phyloP scores from a whole-genome alignment of 1,140 invertebrate genomes.

The Brachionus manjavacas region DNA sequence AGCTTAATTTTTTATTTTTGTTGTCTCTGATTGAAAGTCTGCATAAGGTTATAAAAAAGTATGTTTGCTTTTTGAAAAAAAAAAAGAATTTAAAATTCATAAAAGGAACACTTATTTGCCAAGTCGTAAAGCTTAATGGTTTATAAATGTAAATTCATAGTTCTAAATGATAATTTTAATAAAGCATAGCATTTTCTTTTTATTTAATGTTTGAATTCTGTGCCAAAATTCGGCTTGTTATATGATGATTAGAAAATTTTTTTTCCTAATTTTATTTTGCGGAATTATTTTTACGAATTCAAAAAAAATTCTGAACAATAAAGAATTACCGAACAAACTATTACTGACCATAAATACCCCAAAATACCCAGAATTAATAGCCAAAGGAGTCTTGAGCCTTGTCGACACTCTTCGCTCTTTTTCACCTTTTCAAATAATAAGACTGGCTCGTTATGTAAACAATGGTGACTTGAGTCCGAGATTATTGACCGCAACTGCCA shows the following conservation, averaged over 20 bases:
- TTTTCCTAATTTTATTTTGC: not conserved
- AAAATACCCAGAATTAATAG: not conserved
- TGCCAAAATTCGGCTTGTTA: not conserved
- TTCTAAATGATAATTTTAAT: not conserved
- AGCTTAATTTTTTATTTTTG: not conserved
- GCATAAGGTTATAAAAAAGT: not conserved
- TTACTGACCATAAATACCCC: not conserved
- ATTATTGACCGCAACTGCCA: not conserved
- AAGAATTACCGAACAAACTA: not conserved
- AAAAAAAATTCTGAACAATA: not conserved
- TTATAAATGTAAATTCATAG: not conserved
- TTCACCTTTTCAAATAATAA: not conserved
- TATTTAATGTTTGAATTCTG: not conserved
- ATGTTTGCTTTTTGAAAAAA: no score
- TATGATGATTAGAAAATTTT: not conserved
- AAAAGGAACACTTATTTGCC: not conserved
- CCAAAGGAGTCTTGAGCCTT: not conserved
- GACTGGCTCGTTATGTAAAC: not conserved
- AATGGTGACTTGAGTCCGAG: not conserved
- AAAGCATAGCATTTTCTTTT: not conserved
- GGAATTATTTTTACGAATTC: not conserved
- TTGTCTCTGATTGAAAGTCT: not conserved
- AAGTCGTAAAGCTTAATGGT: not conserved
- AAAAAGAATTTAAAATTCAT: not conserved
- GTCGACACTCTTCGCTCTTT: not conserved